phyloP scores from a whole-genome alignment of 2,888 invertebrate species.

The Phortica magna region DNA sequence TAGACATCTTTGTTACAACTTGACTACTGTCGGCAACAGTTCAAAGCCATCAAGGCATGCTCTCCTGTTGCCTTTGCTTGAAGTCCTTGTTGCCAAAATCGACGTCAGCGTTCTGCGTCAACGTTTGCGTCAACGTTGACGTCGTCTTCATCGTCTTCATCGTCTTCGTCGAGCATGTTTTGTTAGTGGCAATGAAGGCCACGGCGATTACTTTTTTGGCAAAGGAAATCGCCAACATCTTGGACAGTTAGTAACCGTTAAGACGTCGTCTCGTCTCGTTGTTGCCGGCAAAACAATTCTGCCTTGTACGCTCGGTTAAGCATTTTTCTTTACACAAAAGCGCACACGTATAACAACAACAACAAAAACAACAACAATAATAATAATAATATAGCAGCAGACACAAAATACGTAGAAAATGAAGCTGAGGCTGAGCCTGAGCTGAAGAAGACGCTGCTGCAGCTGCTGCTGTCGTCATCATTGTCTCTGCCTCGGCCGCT shows the following conservation, averaged over 20 bases:
- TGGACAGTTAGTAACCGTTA: conserved; percentile 74
- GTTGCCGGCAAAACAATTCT: conserved; percentile 22
- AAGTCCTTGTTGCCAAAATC: not conserved
- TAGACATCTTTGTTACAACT: no score
- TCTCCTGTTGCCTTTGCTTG: no score
- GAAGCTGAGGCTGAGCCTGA: not conserved
- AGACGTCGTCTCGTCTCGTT: conserved; percentile 72
- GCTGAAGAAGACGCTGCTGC: not conserved
- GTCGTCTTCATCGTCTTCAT: conserved; percentile 24
- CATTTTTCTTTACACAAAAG: not conserved
- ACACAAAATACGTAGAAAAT: not conserved
- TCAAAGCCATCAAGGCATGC: no score
- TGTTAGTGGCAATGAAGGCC: conserved; percentile 59
- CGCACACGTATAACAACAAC: not conserved
- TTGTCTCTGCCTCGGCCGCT: not conserved
- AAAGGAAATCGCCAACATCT: conserved; percentile 67
- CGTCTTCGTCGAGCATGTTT: not conserved
- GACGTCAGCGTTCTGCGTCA: conserved; percentile 27
- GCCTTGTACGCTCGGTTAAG: not conserved
- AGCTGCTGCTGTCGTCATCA: conserved; percentile 17
- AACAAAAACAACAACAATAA: conserved; percentile 14
- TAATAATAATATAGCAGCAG: not conserved
- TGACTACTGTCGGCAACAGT: no score
- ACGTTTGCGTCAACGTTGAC: conserved; percentile 37
- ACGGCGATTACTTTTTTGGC: conserved; percentile 54